Conservation (phyloP, 1,140 invertebrate genomes). For the Sitobion miscanthi region DNA sequence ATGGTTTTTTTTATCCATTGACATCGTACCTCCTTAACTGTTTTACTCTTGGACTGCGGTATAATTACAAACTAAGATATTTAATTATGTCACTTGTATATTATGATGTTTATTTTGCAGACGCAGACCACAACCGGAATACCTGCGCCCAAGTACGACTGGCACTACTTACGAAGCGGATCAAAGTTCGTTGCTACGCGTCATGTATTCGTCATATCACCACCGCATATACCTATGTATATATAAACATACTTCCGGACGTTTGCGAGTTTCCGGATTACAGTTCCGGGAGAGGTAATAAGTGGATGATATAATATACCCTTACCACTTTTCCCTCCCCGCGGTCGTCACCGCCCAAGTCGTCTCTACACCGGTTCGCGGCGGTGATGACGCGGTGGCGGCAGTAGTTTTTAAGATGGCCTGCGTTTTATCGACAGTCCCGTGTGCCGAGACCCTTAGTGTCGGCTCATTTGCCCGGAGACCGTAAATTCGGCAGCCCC, state of each 20-base stretch:
- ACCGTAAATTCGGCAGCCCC: conserved; percentile 49
- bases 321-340: background rate
- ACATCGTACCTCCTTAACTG: background rate
- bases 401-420: conserved; percentile 38
- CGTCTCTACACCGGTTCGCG: background rate
- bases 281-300: background rate
- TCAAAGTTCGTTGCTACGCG: background rate
- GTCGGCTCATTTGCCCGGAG: conserved; percentile 51
- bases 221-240: background rate
- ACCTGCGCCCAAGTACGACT: no score
- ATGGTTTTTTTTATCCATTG: background rate
- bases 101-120: background rate
- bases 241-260: background rate
- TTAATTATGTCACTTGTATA: background rate
- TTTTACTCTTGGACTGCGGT: background rate
- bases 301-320: background rate
- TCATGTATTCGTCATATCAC: background rate
- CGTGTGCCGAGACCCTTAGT: conserved; percentile 40
- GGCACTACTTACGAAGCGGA: background rate
- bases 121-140: background rate
- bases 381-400: background rate
- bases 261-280: conserved; percentile 1
- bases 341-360: background rate
- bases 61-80: background rate
- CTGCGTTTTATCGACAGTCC: conserved; percentile 53